Base-by-base conservation (phyloP, 2,888 invertebrate species). In the Apocheima hispidaria region DNA sequence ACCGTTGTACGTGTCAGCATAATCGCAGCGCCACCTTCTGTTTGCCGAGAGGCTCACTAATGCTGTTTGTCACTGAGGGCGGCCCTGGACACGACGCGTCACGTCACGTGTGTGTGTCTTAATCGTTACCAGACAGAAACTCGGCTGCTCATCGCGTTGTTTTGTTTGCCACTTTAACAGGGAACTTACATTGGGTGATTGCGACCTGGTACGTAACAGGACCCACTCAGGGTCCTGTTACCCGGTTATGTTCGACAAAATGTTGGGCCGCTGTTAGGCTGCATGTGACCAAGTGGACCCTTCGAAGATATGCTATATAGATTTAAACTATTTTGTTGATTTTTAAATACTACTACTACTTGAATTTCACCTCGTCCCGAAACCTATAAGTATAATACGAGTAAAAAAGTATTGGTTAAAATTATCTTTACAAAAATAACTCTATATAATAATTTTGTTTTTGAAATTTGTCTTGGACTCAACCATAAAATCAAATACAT, bases 71-170 rank as follows among this genome's bases (percentile, higher is more conserved):
- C 77, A 76, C 79, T 69, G 78, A 79, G 83, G 86, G 83, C 82
- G 84, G 84, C 81, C 83, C 82, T 84, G 84, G 84, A 80, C 86
- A 81, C 81, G 83, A 79, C 86, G 82, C 81, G 83, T 82, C 84
- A 83, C 83, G 79, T 82, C 81, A 83, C 80, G 80, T 79, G 71
- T 88, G 87, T 90, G 86, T 87, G 80, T 90, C 88, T 92, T 90
- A 88, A 87, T 91, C 85, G 86, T 90, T 90, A 88, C 77, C 77
- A 79, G 81, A 81, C 83, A 81, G 83, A 78, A 86, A 88, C 86
- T 84, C 84, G 79, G 79, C 78, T 79, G 84, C 81, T 83, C 82
- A 79, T 83, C 82, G 81, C 82, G 82, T 80, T 86, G 84, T 87
- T 83, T 84, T 84, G 86, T 84, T 87, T 87, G 83, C 79, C 81